Evolutionary conservation across 2,888 invertebrate genomes (phyloP).

Genomic region (Lasioglossum villosulum): DNA sequence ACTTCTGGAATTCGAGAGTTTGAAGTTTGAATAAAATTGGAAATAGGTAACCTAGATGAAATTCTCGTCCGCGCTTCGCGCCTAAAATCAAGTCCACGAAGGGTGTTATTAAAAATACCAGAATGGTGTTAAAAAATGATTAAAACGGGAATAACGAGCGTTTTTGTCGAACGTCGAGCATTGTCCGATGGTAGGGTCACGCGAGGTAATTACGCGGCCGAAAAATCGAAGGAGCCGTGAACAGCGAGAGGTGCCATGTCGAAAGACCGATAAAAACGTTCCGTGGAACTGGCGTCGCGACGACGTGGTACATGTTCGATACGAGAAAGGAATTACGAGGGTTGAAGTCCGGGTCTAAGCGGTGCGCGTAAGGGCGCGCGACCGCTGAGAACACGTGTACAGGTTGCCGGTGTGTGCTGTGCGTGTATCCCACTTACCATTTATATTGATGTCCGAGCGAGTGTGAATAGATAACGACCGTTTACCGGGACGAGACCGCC

Average conservation of each 20-base stretch:
- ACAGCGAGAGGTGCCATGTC: neutral
- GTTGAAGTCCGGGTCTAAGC: constrained; percentile 31
- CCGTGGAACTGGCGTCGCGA: neutral
- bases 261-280: neutral
- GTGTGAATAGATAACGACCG: constrained; percentile 79
- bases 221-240: constrained; percentile 2
- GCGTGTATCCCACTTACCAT: constrained; percentile 71
- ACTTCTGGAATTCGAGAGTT: too few relatives aligned
- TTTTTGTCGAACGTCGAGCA: neutral
- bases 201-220: neutral
- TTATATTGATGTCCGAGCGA: constrained; percentile 75
- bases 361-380: constrained; percentile 30
- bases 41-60: too few relatives aligned
- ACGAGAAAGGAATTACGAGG: constrained; percentile 47
- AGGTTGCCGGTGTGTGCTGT: constrained; percentile 19
- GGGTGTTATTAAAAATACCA: neutral
- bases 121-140: neutral
- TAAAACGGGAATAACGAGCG: neutral
- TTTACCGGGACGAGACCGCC: constrained; percentile 67
- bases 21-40: too few relatives aligned
- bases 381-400: constrained; percentile 56
- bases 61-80: too few relatives aligned
- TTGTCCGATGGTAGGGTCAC: neutral
- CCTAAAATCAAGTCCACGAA: too few relatives aligned
- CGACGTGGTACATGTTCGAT: neutral